Evolutionary conservation across 1,140 invertebrate genomes (phyloP).

Genomic region (Eulimnadia texana): DNA sequence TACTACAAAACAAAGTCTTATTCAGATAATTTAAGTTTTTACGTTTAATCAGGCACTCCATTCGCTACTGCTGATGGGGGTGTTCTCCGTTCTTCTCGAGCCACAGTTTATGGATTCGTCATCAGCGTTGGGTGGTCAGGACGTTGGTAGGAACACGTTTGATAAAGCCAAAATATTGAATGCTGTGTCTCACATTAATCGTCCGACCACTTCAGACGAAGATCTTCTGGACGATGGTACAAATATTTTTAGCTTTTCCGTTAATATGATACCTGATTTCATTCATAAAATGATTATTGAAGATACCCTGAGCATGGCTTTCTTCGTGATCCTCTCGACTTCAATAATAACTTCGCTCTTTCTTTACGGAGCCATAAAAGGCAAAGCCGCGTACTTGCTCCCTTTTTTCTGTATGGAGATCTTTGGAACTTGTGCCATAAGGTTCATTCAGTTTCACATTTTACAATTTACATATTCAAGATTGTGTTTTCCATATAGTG

Average conservation of each 20-base stretch:
- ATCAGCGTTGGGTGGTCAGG: not conserved
- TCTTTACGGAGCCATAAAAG: constrained; percentile 64
- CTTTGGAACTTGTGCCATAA: constrained; percentile 72
- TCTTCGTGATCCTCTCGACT: constrained; percentile 58
- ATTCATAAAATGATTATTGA: too few species aligned
- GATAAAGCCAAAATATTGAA: too few species aligned
- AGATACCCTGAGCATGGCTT: constrained; percentile 64
- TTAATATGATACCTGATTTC: too few species aligned
- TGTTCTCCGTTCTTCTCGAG: constrained; percentile 54
- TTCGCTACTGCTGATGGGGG: constrained; percentile 46
- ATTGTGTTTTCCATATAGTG: constrained; percentile 29
- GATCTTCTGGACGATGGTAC: too few species aligned
- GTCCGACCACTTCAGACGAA: too few species aligned
- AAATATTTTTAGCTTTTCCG: too few species aligned
- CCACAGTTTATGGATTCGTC: constrained; percentile 34
- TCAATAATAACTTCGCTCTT: constrained; percentile 61
- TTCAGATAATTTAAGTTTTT: not conserved
- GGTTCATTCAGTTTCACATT: constrained; percentile 31
- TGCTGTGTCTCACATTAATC: too few species aligned
- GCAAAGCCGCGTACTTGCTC: constrained; percentile 61
- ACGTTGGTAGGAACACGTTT: too few species aligned
- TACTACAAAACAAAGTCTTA: too few species aligned
- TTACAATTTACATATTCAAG: not conserved
- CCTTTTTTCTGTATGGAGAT: constrained; percentile 78
- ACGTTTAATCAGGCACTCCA: constrained; percentile 45